These are phyloP conservation scores for Acleris laterana DNA, from an alignment of 2,888 invertebrate genomes.

Conservation along the genomic window DNA sequence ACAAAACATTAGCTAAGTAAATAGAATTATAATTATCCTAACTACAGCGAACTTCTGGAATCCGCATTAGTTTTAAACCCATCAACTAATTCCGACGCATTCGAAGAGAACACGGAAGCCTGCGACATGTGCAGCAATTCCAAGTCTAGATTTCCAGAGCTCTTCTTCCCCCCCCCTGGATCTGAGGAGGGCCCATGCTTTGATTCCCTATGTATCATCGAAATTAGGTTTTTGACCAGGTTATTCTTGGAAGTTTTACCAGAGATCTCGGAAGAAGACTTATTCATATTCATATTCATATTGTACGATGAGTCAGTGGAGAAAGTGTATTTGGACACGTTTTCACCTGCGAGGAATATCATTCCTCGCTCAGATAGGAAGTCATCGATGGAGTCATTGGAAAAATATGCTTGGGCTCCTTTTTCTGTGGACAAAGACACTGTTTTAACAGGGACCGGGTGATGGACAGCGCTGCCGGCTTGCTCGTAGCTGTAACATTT, in stretches of 20 bases:
- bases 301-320: slow-evolving; percentile 46
- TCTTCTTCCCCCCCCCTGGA: slow-evolving; percentile 54
- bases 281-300: slow-evolving; percentile 48
- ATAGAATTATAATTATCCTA: slow-evolving; percentile 40
- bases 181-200: slow-evolving; percentile 61
- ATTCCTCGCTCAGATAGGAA: slow-evolving; percentile 66
- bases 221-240: slow-evolving; percentile 58
- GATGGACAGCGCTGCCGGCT: slow-evolving; percentile 15
- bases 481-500: slow-evolving; percentile 59
- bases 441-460: slow-evolving; percentile 38
- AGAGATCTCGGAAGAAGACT: slow-evolving; percentile 48
- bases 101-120: slow-evolving; percentile 61
- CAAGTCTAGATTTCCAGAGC: slow-evolving; percentile 53
- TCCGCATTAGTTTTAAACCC: slow-evolving; percentile 51
- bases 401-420: slow-evolving; percentile 64
- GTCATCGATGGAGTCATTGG: slow-evolving; percentile 73
- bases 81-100: slow-evolving; percentile 54
- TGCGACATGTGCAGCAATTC: slow-evolving; percentile 67
- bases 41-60: slow-evolving; percentile 64
- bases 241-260: slow-evolving; percentile 71
- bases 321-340: slow-evolving; percentile 62
- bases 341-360: slow-evolving; percentile 56
- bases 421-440: slow-evolving; percentile 58
- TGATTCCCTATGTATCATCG: slow-evolving; percentile 54
- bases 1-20: slow-evolving; percentile 42